phyloP scores from a whole-genome alignment of 2,888 invertebrate species.

The Glyphotaelius pellucidus region DNA sequence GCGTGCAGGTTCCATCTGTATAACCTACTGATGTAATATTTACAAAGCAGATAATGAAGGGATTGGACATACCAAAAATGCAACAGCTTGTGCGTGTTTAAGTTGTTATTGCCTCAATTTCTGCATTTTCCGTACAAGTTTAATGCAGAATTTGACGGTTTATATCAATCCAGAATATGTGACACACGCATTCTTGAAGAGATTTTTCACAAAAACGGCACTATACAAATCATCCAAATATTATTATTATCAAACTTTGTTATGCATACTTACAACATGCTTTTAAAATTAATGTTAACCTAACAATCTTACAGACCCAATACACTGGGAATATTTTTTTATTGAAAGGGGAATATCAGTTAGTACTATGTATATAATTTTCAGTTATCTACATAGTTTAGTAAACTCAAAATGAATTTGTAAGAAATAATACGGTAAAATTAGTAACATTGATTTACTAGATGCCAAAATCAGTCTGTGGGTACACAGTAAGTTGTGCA shows the following conservation, averaged over 20 bases:
- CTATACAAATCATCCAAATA: too few species aligned
- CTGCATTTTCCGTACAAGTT: background rate
- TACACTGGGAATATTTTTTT: background rate
- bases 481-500: background rate
- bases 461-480: slow-evolving; percentile 2
- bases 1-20: too few species aligned
- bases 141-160: background rate
- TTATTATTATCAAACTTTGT: background rate
- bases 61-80: too few species aligned
- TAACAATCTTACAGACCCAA: background rate
- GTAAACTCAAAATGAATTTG: background rate
- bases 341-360: background rate
- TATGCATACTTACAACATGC: background rate
- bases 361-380: background rate
- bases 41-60: too few species aligned
- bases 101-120: background rate
- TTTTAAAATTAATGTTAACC: background rate
- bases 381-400: background rate
- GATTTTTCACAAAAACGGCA: too few species aligned
- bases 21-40: too few species aligned
- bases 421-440: background rate
- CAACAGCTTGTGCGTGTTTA: too few species aligned
- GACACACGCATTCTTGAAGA: too few species aligned
- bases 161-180: background rate
- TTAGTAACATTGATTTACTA: background rate